Evolutionary conservation across 2,797 vertebrate genomes (phyloP).

Genomic region (Sarcophilus harrisii): DNA sequence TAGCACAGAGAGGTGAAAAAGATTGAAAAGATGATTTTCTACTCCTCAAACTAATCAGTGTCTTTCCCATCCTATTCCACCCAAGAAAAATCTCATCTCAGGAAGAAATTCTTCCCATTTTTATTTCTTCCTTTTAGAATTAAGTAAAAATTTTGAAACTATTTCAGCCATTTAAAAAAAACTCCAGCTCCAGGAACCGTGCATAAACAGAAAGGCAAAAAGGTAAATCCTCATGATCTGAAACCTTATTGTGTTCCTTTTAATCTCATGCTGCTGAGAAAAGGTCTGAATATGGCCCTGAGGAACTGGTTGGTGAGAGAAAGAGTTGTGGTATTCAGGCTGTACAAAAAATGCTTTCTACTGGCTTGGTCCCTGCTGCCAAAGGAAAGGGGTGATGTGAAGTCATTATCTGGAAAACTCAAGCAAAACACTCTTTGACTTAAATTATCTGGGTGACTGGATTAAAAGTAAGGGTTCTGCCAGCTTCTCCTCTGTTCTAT

Average conservation of each 20-base stretch:
- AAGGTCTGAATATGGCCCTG: background rate
- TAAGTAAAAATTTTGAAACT: background rate
- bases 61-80: background rate
- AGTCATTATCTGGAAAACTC: background rate
- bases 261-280: background rate
- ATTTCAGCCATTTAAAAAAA: background rate
- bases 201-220: background rate
- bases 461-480: background rate
- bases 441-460: background rate
- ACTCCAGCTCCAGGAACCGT: background rate
- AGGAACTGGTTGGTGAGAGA: background rate
- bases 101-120: conserved; percentile 2
- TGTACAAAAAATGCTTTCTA: background rate
- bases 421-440: background rate
- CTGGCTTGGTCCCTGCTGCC: no score
- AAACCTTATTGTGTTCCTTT: background rate
- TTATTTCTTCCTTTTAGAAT: conserved; percentile 22
- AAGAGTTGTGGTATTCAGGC: background rate
- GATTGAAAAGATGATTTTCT: background rate
- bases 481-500: background rate
- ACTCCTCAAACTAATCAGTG: background rate
- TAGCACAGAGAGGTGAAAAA: background rate
- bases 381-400: background rate
- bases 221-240: background rate
- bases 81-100: background rate